Base-by-base conservation (phyloP, 2,888 invertebrate genomes). In the Allophyes oxyacanthae region DNA sequence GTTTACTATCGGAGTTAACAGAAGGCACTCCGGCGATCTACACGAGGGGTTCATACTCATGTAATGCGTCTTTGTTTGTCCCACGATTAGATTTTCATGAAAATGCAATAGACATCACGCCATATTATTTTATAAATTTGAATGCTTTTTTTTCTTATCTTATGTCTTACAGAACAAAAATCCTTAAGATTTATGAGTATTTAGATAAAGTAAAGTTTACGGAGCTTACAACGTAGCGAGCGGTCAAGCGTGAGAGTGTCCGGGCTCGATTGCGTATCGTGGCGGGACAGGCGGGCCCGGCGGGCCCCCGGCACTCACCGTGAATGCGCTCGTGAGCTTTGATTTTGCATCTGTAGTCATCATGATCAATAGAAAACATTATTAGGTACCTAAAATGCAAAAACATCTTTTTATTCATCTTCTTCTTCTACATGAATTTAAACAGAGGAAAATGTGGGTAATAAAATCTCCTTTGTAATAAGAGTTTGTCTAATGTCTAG, bases 241-340 rank as follows among this genome's bases (percentile, higher is more conserved):
- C 67, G 64, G 55, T 56, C 53, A 49, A 50, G 73, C 45, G 72
- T 30, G 63, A 68, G 71, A 73, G 58, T 74, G 77, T 61, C 64
- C 64, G 48, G 40, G 20, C 6, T 40, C 56, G 75, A 75, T 75
- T 77, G 67, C 45, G 75, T 75, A 76, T 73, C 72, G 64, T 36
- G 37, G 38, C 26, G 56, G 42, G 36, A 14, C 65, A 70, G 60
- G 51, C 68, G 42, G 34, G 43, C 48, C 37, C 53, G 30, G 48
- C 45, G 32, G 46, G 42, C n/a, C n/a, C n/a, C n/a, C n/a, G 49
- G 25, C 37, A 40, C 43, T 20, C 20, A 9, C 37, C 20, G 20
- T 20, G 20, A 15, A 30, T 25, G 14, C 8, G 10, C 41, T 34
- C 7, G 7, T 28, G 28, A 6, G 7, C 28, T 6, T 26, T 13